A percentile compares a stretch with the other conserved stretches of the same genome.
These are phyloP conservation scores for Wiebesia pumilae DNA, from an alignment of 1,140 invertebrate genomes.

Conservation along the genomic window DNA sequence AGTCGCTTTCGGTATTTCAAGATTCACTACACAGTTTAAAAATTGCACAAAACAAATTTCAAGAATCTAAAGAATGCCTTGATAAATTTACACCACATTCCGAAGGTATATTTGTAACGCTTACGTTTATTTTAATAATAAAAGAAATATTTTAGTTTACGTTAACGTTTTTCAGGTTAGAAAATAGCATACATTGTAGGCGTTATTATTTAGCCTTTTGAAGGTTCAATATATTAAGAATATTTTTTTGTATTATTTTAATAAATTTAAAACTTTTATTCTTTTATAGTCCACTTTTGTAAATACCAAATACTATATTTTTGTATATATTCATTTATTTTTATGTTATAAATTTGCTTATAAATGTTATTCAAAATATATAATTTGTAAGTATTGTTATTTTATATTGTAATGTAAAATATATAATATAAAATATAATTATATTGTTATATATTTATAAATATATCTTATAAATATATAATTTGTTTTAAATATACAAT, in stretches of 20 bases:
- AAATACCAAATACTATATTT: neutral
- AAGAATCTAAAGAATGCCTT: constrained; percentile 89
- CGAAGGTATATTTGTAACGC: constrained; percentile 77
- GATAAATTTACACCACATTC: constrained; percentile 84
- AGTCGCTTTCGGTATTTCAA: constrained; percentile 90
- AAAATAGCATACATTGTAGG: neutral
- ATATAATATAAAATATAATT: too few relatives aligned
- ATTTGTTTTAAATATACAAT: too few relatives aligned
- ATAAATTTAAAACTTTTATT: neutral
- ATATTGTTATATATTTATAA: too few relatives aligned
- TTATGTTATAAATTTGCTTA: neutral
- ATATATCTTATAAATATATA: too few relatives aligned
- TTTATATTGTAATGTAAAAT: too few relatives aligned
- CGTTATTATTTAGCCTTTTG: neutral
- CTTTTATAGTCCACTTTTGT: neutral
- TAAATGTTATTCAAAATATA: neutral
- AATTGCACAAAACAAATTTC: constrained; percentile 92
- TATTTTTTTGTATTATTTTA: neutral
- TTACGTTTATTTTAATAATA: neutral
- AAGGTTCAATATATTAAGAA: neutral
- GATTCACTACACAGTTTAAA: constrained; percentile 92
- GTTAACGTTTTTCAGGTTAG: constrained; percentile 22
- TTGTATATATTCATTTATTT: neutral
- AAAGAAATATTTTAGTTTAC: neutral
- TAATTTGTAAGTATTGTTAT: neutral